Evolutionary conservation across 2,888 invertebrate species (phyloP).

Genomic region (Candidula unifasciata): DNA sequence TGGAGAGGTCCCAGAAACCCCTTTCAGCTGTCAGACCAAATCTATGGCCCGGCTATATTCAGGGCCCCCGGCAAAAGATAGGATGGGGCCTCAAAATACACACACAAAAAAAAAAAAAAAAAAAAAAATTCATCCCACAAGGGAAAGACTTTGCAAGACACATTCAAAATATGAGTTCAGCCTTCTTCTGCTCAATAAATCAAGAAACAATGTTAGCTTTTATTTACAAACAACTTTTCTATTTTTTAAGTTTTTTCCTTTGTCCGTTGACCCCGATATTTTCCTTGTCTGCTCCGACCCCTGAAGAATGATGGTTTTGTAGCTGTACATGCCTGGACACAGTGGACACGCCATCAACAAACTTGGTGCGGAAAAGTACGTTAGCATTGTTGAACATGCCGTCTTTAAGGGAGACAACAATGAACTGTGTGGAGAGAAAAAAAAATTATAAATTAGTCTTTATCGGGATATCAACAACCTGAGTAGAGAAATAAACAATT

Average conservation of each 20-base stretch:
- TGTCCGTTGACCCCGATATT: constrained; percentile 57
- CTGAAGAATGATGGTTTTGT: constrained; percentile 38
- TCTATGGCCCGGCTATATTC: too few species aligned
- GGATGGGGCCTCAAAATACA: too few species aligned
- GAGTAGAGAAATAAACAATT: not conserved
- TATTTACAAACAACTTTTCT: not conserved
- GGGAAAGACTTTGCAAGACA: too few species aligned
- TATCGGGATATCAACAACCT: too few species aligned
- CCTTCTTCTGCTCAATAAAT: too few species aligned
- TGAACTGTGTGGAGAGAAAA: constrained; percentile 84
- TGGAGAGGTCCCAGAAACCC: too few species aligned
- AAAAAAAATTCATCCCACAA: too few species aligned
- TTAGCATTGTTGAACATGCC: constrained; percentile 99
- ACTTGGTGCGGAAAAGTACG: constrained; percentile 94
- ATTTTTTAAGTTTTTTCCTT: constrained; percentile 56
- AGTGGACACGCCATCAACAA: constrained; percentile 89
- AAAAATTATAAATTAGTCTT: not conserved
- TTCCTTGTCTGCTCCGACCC: constrained; percentile 55
- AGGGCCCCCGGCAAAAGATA: too few species aligned
- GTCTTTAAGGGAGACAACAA: constrained; percentile 98
- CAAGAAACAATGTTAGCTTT: too few species aligned
- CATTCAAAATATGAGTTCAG: too few species aligned
- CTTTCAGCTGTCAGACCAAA: too few species aligned
- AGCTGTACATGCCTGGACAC: constrained; percentile 81
- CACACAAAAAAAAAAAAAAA: too few species aligned